Base-by-base conservation (phyloP, 2,113 vertebrate genomes). In the Chitala chitala region DNA sequence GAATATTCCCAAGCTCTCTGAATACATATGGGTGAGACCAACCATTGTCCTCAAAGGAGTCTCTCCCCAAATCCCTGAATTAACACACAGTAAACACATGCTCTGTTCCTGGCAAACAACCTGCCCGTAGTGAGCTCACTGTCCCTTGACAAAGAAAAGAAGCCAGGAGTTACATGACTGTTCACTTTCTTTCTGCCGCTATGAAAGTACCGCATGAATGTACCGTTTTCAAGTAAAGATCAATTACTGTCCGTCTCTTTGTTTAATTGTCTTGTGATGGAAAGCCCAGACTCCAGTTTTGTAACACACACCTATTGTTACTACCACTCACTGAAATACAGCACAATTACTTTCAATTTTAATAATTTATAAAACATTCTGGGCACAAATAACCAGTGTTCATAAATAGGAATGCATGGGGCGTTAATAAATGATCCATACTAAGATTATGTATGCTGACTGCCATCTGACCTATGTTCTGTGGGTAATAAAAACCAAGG, bases 11-110 rank as follows among this genome's bases (percentile, higher is more conserved):
- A 33, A 68, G 79, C 82, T 73, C 24, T 70, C 76, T 78, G 83
- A 82, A 79, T 84, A 82, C 86, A 83, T 81, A 85, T 85, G 81
- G 59, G 79, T 84, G 79, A 64, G 73, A 79, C 78, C 73, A 12
- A 40, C 71, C 75, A 76, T 79, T 59, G 75, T 61, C 82, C 80
- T 61, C 71, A 65, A 51, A 74, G 78, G 54, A 59, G 81, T 75
- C 78, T 22, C 80, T 72, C 84, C 77, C 76, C 51, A 70, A 17
- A 58, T 71, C 76, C 80, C 72, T 78, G 55, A 77, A 46, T 59
- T 55, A 58, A 48, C 71, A 46, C 71, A 46, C 71, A 48, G 75
- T 76, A 63, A 71, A 68, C 69, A 74, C 50, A 17, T 80, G 73
- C 72, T 51, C 72, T 70, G 48, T 70, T 68, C 76, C 72, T 77